A percentile compares a stretch with the other conserved stretches of the same genome.
These are phyloP conservation scores for Sebastes nivosus DNA, from an alignment of 2,797 vertebrate species.

Conservation along the genomic window DNA sequence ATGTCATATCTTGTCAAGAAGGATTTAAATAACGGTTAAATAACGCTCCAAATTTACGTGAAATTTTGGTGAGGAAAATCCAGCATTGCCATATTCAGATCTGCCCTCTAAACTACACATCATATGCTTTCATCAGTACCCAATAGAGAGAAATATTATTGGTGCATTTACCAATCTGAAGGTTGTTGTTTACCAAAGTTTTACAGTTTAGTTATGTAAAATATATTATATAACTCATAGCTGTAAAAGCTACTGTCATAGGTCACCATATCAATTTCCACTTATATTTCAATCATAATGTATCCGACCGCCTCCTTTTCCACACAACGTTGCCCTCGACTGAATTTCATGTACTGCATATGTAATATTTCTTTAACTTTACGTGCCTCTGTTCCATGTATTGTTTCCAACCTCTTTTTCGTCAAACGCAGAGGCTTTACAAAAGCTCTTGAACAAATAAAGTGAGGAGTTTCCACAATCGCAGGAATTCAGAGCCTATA, in stretches of 20 bases:
- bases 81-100: no score
- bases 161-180: background rate
- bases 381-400: background rate
- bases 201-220: background rate
- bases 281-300: background rate
- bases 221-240: background rate
- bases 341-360: background rate
- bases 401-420: background rate
- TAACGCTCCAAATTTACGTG: no score
- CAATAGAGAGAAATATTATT: background rate
- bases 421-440: background rate
- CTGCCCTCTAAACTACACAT: background rate
- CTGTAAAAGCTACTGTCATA: background rate
- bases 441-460: background rate
- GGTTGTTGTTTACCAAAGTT: background rate
- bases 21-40: no score
- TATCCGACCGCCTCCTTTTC: background rate
- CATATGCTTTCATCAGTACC: background rate
- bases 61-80: no score
- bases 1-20: no score
- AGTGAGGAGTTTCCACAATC: constrained; percentile 33
- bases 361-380: background rate
- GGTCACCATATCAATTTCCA: background rate
- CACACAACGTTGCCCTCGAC: background rate
- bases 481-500: constrained; percentile 36